Base-by-base conservation (phyloP, 2,888 invertebrate genomes). In the Sarcophaga carnaria region DNA sequence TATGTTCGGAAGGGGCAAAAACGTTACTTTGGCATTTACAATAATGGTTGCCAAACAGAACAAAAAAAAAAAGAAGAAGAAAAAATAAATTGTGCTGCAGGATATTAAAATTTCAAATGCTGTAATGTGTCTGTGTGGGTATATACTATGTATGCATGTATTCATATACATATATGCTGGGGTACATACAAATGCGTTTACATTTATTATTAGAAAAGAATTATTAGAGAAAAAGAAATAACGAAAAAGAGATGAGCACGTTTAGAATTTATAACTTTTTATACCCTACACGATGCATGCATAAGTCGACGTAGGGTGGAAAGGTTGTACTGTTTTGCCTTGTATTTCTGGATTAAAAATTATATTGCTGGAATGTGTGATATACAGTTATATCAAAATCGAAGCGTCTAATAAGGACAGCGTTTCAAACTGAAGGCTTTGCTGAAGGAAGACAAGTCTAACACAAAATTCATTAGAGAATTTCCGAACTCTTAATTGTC, bases 71-170 rank as follows among this genome's bases (percentile, higher is more conserved):
- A 62, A 20, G 17, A n/a, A 20, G 12, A 20, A 20, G 3, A 22
- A 20, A 22, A 54, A 63, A 79, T 62, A 54, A 54, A 54, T 14
- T 14, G 14, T 45, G 60, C 80, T 80, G 76, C 80, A 80, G 76
- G 80, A 84, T 80, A 84, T 62, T 66, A 66, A 69, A 79, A 84
- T 71, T 76, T 59, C 59, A 67, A 74, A 78, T 66, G 64, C 71
- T 83, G 64, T 78, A 60, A 75, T 54, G 27, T 37, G 12, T 25
- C 17, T 74, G 62, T 17, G 22, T 49, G 10, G 10, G n/a, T 14
- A 10, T 3, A 74, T 22, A 67, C 14, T 72, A 64, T 64, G 25
- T 80, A 63, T 49, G 14, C 22, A 12, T 37, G 45, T 47, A 64
- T 54, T 3, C 14, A 49, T 20, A 66, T 45, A 64, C 45, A 25